Base-by-base conservation (phyloP, 2,797 vertebrate genomes). In the Oceanodroma leucorhoa region DNA sequence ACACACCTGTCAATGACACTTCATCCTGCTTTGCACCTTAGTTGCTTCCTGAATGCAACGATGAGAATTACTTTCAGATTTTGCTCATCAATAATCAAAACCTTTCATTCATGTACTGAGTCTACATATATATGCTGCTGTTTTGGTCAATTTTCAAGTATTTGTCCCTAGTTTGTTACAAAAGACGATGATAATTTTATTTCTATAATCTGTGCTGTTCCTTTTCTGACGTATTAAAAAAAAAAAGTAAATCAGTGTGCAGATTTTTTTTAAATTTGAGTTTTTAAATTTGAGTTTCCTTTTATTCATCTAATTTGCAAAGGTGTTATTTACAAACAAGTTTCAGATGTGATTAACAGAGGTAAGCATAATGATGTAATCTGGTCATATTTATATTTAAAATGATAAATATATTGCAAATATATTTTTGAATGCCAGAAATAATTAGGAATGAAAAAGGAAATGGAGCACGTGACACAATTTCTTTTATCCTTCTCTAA, bases 1-100 rank as follows among this genome's bases (percentile, higher is more conserved):
- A 64, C 87, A 84, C 62, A 48, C 61, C 93, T 92, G 67, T 60
- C 61, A 80, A 57, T 87, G 92, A 87, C 73, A 60, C 41, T 38
- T 27, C 81, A 62, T 55, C 50, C 82, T 94, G 79, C 40, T 90
- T 71, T 83, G 40, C 60, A 79, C 40, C 57, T 83, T n/a, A 36
- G 36, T 76, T 71, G 20, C 57, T 76, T 87, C 40, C 54, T 61
- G 8, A 83, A 67, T 7, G 17, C 64, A 87, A 32, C 18, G 46
- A 23, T 2, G 3, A 46, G 61, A 77, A 53, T 19, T 66, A 22
- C 36, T 83, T 94, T 55, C 14, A 2, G 83, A 30, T 83, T 53
- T 69, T 79, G 26, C 11, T 75, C 22, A 45, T 82, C 43, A 40
- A 4, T 79, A 58, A 65, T 45, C 40, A 43, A 64, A 89, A 20